phyloP scores from a whole-genome alignment of 2,797 vertebrate species.

The Prionace glauca region DNA sequence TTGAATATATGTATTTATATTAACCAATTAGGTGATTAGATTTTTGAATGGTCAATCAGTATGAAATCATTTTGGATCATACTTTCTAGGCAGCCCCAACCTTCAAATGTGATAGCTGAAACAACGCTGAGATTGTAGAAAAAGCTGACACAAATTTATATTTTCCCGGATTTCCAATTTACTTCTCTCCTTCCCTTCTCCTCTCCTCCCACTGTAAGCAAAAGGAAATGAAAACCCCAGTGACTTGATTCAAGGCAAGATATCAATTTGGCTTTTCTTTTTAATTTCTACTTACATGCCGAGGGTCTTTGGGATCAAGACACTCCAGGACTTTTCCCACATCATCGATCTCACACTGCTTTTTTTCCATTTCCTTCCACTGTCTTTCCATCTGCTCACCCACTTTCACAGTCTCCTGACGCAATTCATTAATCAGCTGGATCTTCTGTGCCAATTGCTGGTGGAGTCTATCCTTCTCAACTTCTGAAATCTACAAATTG shows the following conservation, averaged over 20 bases:
- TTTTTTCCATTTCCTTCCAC: constrained; percentile 54
- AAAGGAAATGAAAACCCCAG: background rate
- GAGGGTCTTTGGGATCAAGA: constrained; percentile 58
- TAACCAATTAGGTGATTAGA: background rate
- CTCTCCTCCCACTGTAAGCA: background rate
- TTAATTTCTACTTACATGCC: constrained; percentile 60
- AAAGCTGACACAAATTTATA: background rate
- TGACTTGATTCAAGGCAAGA: background rate
- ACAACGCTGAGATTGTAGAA: background rate
- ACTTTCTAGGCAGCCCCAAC: background rate
- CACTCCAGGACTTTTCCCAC: constrained; percentile 53
- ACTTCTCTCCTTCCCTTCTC: background rate
- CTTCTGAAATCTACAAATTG: constrained; percentile 57
- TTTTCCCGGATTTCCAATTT: background rate
- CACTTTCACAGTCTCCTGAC: constrained; percentile 57
- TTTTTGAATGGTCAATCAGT: background rate
- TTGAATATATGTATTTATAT: background rate
- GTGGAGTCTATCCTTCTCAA: constrained; percentile 58
- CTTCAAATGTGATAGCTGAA: background rate
- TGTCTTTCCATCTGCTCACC: constrained; percentile 64
- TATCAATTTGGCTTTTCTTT: background rate
- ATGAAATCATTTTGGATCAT: background rate
- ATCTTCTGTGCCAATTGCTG: constrained; percentile 61
- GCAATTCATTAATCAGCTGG: constrained; percentile 55
- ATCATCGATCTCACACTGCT: constrained; percentile 56